These are phyloP conservation scores for Symphodus melops DNA, from an alignment of 2,113 vertebrate genomes.

Conservation along the genomic window DNA sequence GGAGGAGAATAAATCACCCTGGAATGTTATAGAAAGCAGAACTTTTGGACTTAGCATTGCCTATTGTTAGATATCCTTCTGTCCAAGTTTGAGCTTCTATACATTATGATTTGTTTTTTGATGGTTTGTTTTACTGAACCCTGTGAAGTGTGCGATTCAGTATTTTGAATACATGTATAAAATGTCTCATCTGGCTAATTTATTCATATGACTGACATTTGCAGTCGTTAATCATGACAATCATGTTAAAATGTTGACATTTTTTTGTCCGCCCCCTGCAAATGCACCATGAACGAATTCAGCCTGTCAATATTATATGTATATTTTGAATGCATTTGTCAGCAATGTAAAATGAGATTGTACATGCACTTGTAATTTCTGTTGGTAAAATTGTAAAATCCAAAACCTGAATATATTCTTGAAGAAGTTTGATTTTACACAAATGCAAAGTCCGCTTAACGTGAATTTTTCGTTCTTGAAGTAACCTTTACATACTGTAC, in stretches of 20 bases:
- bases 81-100: too few relatives aligned
- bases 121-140: neutral
- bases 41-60: neutral
- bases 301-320: conserved; percentile 8
- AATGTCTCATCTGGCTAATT: neutral
- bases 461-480: neutral
- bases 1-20: conserved; percentile 20
- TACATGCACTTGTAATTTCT: neutral
- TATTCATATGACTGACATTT: neutral
- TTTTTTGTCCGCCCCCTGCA: conserved; percentile 16
- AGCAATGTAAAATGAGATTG: neutral
- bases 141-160: neutral
- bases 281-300: neutral
- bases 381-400: neutral
- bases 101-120: neutral
- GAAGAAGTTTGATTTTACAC: neutral
- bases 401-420: neutral
- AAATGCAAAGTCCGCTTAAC: neutral
- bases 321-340: conserved; percentile 7
- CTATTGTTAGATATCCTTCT: too few relatives aligned
- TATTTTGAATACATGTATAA: neutral
- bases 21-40: neutral
- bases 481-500: neutral
- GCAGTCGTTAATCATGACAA: neutral
- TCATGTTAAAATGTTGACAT: conserved; percentile 3